Percentiles rank a stretch among this genome's conserved stretches.
phyloP scores from a whole-genome alignment of 2,888 invertebrate species.

The Clepsis dumicolana region DNA sequence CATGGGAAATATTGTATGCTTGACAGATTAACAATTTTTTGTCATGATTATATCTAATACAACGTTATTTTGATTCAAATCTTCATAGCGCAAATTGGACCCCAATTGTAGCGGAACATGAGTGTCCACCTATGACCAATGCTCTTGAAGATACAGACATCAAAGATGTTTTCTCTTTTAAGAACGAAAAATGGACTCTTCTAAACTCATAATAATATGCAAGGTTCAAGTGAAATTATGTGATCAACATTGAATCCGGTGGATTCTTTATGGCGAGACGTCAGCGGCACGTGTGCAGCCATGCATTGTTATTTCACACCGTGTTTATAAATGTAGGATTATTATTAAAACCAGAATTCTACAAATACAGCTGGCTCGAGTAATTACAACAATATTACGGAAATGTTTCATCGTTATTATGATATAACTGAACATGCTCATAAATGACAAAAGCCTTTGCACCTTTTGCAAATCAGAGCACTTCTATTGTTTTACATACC shows the following conservation, averaged over 20 bases:
- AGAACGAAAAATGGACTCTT: neutral
- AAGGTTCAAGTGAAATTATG: neutral
- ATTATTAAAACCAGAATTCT: neutral
- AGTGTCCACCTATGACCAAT: too few relatives aligned
- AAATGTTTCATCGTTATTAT: neutral
- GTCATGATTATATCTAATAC: too few relatives aligned
- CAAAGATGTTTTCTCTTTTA: neutral
- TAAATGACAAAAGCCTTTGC: neutral
- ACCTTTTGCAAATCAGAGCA: neutral
- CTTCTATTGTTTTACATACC: neutral
- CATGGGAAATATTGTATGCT: neutral
- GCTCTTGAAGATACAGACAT: too few relatives aligned
- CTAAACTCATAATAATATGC: neutral
- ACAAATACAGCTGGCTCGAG: neutral
- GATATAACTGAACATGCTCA: neutral
- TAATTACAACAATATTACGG: neutral
- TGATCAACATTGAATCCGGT: neutral
- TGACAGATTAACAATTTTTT: neutral
- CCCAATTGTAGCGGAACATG: too few relatives aligned
- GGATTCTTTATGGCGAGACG: neutral
- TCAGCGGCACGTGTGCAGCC: conserved; percentile 3
- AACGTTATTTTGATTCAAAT: too few relatives aligned
- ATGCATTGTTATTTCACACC: neutral
- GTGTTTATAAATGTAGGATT: neutral
- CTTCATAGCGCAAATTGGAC: too few relatives aligned